Conservation (phyloP, 2,113 vertebrate genomes). For the Gnathonemus echidnorhynchus region DNA sequence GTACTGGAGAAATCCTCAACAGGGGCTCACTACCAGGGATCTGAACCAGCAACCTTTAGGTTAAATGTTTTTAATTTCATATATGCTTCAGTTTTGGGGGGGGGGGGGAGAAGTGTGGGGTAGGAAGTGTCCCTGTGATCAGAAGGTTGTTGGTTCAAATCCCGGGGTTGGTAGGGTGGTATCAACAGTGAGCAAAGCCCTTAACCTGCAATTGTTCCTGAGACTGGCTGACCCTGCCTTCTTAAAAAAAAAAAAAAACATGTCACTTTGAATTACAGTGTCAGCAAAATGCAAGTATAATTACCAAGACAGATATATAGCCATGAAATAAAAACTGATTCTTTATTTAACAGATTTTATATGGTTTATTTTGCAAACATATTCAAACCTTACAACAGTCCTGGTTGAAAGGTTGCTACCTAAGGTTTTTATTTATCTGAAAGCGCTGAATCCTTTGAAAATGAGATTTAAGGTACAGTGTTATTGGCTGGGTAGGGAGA, state of each 20-base stretch:
- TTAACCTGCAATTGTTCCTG: neutral
- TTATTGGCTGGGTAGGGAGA: neutral
- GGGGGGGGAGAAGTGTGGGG: neutral
- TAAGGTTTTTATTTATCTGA: neutral
- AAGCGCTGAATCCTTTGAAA: neutral
- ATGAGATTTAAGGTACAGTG: neutral
- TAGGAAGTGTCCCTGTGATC: neutral
- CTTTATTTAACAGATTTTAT: neutral
- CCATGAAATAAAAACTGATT: neutral
- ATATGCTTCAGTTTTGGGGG: neutral
- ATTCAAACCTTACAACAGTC: neutral
- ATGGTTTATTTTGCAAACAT: neutral
- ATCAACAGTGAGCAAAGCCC: neutral
- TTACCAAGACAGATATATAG: neutral
- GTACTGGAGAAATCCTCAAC: neutral
- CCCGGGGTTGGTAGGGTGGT: neutral
- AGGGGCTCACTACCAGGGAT: neutral
- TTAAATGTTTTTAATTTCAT: neutral
- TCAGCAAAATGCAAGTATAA: neutral
- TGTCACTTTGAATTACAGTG: neutral
- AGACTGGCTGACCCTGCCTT: neutral
- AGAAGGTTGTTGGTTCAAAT: neutral
- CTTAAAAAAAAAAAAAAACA: neutral
- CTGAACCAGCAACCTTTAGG: neutral
- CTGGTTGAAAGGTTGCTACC: neutral